phyloP scores from a whole-genome alignment of 2,113 vertebrate genomes.

The Pelobates fuscus region DNA sequence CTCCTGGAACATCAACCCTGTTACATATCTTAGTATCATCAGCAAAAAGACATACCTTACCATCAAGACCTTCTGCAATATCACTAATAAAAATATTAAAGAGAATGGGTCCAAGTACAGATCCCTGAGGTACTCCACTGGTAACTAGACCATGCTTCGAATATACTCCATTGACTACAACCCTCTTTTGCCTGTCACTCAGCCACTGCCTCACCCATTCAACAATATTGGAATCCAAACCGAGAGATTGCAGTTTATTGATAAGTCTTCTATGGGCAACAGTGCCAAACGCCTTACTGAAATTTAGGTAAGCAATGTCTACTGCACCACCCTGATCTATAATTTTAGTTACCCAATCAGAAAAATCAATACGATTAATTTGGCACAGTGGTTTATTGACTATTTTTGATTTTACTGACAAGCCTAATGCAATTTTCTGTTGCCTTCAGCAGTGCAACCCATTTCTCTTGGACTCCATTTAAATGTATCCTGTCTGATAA shows the following conservation, averaged over 20 bases:
- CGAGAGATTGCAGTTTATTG: background rate
- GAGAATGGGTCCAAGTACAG: background rate
- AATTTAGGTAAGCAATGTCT: background rate
- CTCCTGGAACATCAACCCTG: constrained; percentile 2
- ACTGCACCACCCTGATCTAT: background rate
- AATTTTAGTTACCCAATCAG: too few relatives aligned
- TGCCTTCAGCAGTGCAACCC: too few relatives aligned
- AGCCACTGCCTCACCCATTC: background rate
- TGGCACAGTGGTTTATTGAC: too few relatives aligned
- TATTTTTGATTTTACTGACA: too few relatives aligned
- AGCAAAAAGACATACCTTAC: constrained; percentile 9
- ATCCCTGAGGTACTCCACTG: background rate
- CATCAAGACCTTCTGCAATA: background rate
- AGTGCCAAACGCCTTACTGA: background rate
- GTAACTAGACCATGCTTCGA: background rate
- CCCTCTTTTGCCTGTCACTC: background rate
- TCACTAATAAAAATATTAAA: background rate
- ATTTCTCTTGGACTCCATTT: too few relatives aligned
- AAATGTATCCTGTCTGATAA: too few relatives aligned
- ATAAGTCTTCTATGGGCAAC: background rate
- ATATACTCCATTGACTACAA: background rate
- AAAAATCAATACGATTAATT: too few relatives aligned
- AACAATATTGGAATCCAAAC: background rate
- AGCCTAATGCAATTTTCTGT: too few relatives aligned
- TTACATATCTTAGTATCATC: constrained; percentile 13